Evolutionary conservation across 2,888 invertebrate genomes (phyloP).

Genomic region (Lepeophtheirus nordmannii): DNA sequence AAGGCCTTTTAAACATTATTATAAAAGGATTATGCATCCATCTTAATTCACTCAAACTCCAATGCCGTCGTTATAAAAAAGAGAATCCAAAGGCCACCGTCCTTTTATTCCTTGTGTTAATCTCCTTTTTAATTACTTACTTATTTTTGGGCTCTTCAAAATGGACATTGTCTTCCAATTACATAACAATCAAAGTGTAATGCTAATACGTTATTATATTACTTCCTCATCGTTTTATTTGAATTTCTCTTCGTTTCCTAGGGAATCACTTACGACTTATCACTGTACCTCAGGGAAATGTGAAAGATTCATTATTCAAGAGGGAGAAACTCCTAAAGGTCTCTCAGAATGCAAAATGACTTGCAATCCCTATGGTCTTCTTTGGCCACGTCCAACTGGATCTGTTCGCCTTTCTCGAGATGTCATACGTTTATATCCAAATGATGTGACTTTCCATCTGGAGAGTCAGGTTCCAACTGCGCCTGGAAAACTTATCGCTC

Average conservation of each 20-base stretch:
- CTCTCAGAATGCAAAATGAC: slow-evolving; percentile 49
- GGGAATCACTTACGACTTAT: background rate
- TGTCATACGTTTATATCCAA: slow-evolving; percentile 25
- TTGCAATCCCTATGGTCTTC: slow-evolving; percentile 49
- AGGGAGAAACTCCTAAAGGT: background rate
- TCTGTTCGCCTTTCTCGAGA: slow-evolving; percentile 42
- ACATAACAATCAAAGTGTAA: too few species aligned
- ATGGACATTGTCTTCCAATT: too few species aligned
- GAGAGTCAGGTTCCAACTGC: background rate
- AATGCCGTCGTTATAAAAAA: too few species aligned
- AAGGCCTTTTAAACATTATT: too few species aligned
- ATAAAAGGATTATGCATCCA: too few species aligned
- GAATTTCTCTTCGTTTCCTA: background rate
- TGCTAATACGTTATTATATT: too few species aligned
- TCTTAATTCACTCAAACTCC: too few species aligned
- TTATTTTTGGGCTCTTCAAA: too few species aligned
- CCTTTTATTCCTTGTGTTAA: too few species aligned
- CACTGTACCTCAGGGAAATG: background rate
- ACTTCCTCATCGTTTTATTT: too few species aligned
- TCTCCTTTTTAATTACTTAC: too few species aligned
- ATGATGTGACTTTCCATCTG: slow-evolving; percentile 11
- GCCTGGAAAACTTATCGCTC: slow-evolving; percentile 6
- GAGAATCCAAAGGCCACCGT: too few species aligned
- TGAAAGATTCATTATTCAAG: background rate
- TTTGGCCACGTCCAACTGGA: slow-evolving; percentile 55